A percentile compares a stretch with the other conserved stretches of the same genome.
These are phyloP conservation scores for Avahi laniger DNA, from an alignment of 2,797 vertebrate species.

Conservation along the genomic window DNA sequence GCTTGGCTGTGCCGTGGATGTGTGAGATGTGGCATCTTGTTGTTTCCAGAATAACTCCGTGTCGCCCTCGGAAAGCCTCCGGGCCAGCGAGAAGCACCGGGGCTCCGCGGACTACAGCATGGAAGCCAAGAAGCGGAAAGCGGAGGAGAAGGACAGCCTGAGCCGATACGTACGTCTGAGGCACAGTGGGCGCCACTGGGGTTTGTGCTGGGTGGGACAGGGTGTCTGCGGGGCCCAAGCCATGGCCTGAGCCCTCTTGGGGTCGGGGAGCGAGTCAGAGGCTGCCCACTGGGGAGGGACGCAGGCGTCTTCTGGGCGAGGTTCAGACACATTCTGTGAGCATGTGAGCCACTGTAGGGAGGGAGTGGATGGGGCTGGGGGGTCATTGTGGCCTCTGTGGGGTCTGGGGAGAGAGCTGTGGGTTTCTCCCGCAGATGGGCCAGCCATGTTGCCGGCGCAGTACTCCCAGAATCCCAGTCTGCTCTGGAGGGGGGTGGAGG, in stretches of 20 bases:
- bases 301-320: background rate
- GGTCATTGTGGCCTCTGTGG: accelerated
- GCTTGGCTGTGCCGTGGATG: accelerated
- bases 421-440: background rate
- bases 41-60: slow-evolving; percentile 93
- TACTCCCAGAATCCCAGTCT: background rate
- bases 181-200: accelerated
- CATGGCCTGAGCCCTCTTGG: background rate
- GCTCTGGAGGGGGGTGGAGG: too few relatives aligned
- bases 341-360: background rate
- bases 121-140: slow-evolving; percentile 96
- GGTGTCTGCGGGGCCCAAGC: background rate
- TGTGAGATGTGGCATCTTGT: background rate
- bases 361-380: background rate
- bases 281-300: background rate
- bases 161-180: slow-evolving; percentile 92
- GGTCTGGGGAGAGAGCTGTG: background rate
- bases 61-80: slow-evolving; percentile 95
- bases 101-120: slow-evolving; percentile 92
- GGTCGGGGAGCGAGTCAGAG: background rate
- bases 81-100: slow-evolving; percentile 94
- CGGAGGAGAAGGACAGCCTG: slow-evolving; percentile 96
- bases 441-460: accelerated
- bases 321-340: accelerated
- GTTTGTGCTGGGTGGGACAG: background rate